These are phyloP conservation scores for Cydia strobilella DNA, from an alignment of 1,140 invertebrate genomes.

Conservation along the genomic window DNA sequence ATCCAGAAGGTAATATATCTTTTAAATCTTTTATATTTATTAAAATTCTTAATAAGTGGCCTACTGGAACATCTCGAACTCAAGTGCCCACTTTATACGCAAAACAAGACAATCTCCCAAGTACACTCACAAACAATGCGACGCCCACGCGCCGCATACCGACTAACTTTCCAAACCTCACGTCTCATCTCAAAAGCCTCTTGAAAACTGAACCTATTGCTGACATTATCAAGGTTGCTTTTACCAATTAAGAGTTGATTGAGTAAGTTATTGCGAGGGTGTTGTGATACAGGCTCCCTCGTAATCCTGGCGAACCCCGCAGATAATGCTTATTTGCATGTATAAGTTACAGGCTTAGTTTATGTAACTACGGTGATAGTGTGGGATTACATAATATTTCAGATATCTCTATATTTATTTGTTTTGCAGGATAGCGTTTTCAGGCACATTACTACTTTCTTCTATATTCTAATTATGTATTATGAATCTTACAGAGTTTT, in stretches of 20 bases:
- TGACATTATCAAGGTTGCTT: background rate
- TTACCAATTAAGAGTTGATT: background rate
- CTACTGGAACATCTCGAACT: background rate
- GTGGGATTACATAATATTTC: background rate
- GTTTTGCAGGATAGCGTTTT: too few relatives aligned
- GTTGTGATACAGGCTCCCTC: background rate
- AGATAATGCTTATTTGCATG: constrained; percentile 10
- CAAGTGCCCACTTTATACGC: constrained; percentile 15
- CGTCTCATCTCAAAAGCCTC: background rate
- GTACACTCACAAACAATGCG: constrained; percentile 19
- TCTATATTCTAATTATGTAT: too few relatives aligned
- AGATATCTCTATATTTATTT: background rate
- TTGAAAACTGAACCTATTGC: background rate
- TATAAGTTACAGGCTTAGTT: constrained; percentile 13
- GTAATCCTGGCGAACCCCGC: background rate
- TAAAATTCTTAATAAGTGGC: constrained; percentile 6
- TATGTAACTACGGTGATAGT: background rate
- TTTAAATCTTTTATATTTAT: background rate
- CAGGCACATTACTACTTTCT: too few relatives aligned
- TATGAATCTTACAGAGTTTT: too few relatives aligned
- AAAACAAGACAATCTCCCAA: constrained; percentile 15
- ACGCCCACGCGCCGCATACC: background rate
- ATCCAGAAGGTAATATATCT: too few relatives aligned
- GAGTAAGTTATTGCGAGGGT: background rate
- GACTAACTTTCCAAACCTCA: background rate